Evolutionary conservation across 1,140 invertebrate genomes (phyloP).

Genomic region (Trichonephila inaurata): DNA sequence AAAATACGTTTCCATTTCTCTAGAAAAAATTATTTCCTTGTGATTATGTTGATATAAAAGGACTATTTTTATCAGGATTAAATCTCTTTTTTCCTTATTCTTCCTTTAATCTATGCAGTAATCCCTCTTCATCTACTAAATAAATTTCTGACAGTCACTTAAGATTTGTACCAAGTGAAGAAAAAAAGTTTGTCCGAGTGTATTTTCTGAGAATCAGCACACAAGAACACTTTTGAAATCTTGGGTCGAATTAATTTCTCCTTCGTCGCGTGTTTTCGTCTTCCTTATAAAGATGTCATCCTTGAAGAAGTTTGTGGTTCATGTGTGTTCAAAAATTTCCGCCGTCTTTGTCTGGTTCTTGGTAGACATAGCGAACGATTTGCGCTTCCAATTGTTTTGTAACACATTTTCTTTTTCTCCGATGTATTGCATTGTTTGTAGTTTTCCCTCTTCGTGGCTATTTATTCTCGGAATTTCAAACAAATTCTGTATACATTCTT

Average conservation of each 20-base stretch:
- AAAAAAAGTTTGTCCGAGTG: not conserved
- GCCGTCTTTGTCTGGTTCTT: not conserved
- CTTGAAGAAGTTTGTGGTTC: not conserved
- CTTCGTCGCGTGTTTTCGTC: not conserved
- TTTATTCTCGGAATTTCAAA: too few species aligned
- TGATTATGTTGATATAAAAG: too few species aligned
- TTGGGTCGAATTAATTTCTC: slow-evolving; percentile 22
- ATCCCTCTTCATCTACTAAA: not conserved
- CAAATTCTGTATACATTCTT: too few species aligned
- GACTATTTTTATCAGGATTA: too few species aligned
- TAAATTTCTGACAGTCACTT: not conserved
- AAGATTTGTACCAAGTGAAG: not conserved
- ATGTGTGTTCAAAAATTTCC: not conserved
- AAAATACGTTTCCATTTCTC: too few species aligned
- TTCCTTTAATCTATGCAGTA: not conserved
- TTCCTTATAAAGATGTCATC: slow-evolving; percentile 32
- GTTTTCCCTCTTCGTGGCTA: too few species aligned
- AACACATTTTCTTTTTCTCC: too few species aligned
- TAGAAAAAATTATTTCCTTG: too few species aligned
- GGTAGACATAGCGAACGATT: too few species aligned
- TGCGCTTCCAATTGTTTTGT: too few species aligned
- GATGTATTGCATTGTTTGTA: too few species aligned
- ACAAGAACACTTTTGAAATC: not conserved
- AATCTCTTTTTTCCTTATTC: too few species aligned
- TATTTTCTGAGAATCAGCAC: not conserved